Conservation (phyloP, 2,888 invertebrate species). For the Tenthredo distinguenda region DNA sequence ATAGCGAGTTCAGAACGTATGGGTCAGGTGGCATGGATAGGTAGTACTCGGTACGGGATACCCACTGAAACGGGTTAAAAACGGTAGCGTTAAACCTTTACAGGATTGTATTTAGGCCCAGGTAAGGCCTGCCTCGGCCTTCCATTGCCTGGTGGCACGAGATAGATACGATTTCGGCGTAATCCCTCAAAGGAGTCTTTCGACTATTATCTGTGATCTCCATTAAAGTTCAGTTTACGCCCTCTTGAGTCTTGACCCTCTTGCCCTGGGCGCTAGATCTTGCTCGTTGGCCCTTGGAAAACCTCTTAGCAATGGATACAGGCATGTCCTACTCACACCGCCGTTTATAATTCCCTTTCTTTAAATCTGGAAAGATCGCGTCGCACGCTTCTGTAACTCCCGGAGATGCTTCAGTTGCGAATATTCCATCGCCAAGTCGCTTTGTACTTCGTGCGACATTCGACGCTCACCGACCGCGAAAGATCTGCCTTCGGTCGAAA, state of each 20-base stretch:
- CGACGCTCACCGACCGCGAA: constrained; percentile 13
- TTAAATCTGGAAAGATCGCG: not conserved
- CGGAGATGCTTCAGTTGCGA: constrained; percentile 15
- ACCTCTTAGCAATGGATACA: constrained; percentile 33
- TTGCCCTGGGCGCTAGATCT: constrained; percentile 49
- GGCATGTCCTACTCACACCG: not conserved
- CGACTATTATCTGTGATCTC: constrained; percentile 76
- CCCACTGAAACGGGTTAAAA: constrained; percentile 12
- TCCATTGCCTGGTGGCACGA: constrained; percentile 54
- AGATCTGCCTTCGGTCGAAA: not conserved
- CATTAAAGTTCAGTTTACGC: constrained; percentile 78
- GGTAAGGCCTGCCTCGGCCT: constrained; percentile 6
- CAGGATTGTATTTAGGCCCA: constrained; percentile 12
- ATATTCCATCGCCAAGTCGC: not conserved
- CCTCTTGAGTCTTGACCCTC: constrained; percentile 69
- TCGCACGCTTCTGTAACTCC: constrained; percentile 32
- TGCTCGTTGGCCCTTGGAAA: constrained; percentile 22
- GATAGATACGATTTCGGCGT: constrained; percentile 75
- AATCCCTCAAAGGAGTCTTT: constrained; percentile 77
- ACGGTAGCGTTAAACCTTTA: constrained; percentile 21
- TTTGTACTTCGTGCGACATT: constrained; percentile 45
- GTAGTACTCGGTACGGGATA: not conserved
- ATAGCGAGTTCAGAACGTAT: not conserved
- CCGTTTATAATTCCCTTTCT: constrained; percentile 6
- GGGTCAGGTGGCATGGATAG: not conserved